Evolutionary conservation across 2,888 invertebrate genomes (phyloP), one percentile per base, ranked within the genome.

Genomic region (Drosophila barbarae): DNA sequence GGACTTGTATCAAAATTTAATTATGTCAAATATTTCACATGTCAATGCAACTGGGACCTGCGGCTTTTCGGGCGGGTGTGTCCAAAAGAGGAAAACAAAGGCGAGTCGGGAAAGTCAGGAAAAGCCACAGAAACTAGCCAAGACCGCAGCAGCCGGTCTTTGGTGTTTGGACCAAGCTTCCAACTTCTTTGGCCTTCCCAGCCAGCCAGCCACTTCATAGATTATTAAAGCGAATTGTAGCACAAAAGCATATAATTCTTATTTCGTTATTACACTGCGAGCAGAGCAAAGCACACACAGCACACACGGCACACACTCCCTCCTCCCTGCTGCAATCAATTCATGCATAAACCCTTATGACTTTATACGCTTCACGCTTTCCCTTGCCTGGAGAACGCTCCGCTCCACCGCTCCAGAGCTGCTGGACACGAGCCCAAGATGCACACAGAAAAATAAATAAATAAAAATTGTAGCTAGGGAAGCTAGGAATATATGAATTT

Each of bases 11-110:
- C 80, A 79, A 86, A 86, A 87, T 87, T 86, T 78, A 85, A 86
- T 86, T 87, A 87, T 85, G 79, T 76, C 85, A 76, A 84, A 86
- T 84, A 87, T 74, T 86, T 86, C 86, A 85, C 75, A 84, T 81
- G 78, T 78, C 84, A 78, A 85, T 83, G 84, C 79, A 76, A 71
- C 73, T 63, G 66, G 50, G 54, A 60, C 30, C 47, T 39, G 69
- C 50, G 55, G 15, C 12, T 26, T 9, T 5, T 28, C 28, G 10
- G 15, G 0, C 28, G 13, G 5, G 30, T 28, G n/a, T n/a, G n/a
- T n/a, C n/a, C 44, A 15, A 28, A 7, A 30, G 13, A 46, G 18
- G 46, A 47, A 30, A 21, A 47, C 46, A 47, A 47, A 47, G 30
- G 18, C 18, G 18, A 23, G 42, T 15, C 15, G 2, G 4, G 30